Conservation (phyloP, 2,797 vertebrate species). For the Gymnothorax reevesii region DNA sequence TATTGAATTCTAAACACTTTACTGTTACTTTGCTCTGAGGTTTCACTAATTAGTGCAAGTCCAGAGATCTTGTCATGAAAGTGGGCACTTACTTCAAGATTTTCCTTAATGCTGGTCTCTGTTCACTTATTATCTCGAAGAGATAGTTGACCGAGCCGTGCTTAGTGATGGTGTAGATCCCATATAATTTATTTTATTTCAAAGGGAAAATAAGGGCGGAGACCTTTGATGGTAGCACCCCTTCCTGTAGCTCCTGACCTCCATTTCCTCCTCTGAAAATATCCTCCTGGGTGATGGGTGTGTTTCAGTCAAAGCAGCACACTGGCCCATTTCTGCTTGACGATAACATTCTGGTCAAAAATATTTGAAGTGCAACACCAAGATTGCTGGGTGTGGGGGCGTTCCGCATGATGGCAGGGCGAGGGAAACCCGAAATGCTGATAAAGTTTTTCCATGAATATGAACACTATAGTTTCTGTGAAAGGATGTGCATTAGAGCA, state of each 20-base stretch:
- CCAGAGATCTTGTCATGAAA: background rate
- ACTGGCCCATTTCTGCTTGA: conserved; percentile 59
- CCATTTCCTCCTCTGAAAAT: background rate
- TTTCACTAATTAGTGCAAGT: background rate
- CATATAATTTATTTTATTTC: background rate
- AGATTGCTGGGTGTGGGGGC: conserved; percentile 48
- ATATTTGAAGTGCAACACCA: conserved; percentile 42
- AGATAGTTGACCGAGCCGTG: background rate
- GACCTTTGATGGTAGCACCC: conserved; percentile 3
- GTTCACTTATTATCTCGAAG: background rate
- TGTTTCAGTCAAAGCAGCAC: conserved; percentile 52
- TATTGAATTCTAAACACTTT: background rate
- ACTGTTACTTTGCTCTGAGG: background rate
- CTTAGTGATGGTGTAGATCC: background rate
- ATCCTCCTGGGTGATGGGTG: conserved; percentile 20
- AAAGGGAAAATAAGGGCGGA: conserved; percentile 13
- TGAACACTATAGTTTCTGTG: background rate
- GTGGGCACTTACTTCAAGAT: background rate
- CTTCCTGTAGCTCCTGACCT: background rate
- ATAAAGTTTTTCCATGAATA: conserved; percentile 11
- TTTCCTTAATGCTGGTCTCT: background rate
- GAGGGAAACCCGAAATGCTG: background rate
- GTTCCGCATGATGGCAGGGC: background rate
- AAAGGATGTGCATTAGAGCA: background rate
- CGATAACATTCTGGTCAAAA: conserved; percentile 52